These are phyloP conservation scores for Polypterus bichir DNA, from an alignment of 2,113 vertebrate genomes.

Conservation along the genomic window DNA sequence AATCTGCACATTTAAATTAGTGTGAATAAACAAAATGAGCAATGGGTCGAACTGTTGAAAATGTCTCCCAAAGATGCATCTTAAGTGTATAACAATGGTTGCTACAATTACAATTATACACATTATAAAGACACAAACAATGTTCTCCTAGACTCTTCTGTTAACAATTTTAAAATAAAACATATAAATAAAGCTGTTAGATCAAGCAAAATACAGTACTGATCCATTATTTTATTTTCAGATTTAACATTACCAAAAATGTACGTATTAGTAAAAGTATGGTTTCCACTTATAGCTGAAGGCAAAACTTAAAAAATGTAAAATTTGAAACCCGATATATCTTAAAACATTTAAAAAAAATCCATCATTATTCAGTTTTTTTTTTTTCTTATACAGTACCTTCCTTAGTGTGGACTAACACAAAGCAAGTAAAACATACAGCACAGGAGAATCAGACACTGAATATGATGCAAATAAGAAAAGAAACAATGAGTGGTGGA, in stretches of 20 bases:
- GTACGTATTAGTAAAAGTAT: neutral
- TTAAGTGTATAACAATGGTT: slow-evolving; percentile 40
- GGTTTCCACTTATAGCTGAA: neutral
- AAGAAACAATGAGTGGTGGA: too few relatives aligned
- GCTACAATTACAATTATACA: slow-evolving; percentile 67
- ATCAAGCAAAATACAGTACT: slow-evolving; percentile 73
- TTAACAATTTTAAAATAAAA: slow-evolving; percentile 68
- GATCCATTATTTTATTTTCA: slow-evolving; percentile 42
- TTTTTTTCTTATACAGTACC: neutral
- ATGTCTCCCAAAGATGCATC: slow-evolving; percentile 44
- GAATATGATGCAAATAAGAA: too few relatives aligned
- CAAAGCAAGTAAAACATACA: too few relatives aligned
- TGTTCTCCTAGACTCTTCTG: slow-evolving; percentile 50
- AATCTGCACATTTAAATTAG: slow-evolving; percentile 17
- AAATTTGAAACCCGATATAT: neutral
- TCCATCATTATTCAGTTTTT: neutral
- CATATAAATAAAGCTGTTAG: slow-evolving; percentile 88
- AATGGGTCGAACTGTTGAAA: slow-evolving; percentile 62
- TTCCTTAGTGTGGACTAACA: neutral
- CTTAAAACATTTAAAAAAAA: neutral
- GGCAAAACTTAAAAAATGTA: neutral
- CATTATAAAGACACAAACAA: slow-evolving; percentile 52
- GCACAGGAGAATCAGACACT: too few relatives aligned
- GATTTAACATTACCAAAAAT: neutral
- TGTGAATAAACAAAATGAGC: slow-evolving; percentile 42